Conservation (phyloP, 1,140 invertebrate species). For the Drosophila albomicans region DNA sequence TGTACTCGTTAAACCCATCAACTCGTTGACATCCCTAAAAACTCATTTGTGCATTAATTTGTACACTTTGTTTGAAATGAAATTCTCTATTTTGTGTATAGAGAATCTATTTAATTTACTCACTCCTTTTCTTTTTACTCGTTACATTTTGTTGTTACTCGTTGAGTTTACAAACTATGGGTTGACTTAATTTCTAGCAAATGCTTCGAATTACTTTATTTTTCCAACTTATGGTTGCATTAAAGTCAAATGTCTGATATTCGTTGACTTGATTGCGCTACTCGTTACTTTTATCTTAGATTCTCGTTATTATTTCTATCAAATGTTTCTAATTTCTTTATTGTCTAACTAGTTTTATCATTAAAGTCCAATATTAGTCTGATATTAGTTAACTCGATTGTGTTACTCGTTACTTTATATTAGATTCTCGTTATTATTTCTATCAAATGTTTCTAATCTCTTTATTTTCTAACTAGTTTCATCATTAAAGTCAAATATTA, state of each 20-base stretch:
- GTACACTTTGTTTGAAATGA: background rate
- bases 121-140: background rate
- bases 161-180: background rate
- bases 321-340: background rate
- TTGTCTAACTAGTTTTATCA: background rate
- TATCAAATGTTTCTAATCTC: background rate
- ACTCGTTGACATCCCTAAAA: background rate
- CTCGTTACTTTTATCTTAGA: background rate
- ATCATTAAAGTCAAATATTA: too few species aligned
- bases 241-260: too few species aligned
- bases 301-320: background rate
- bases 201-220: background rate
- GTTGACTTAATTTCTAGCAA: background rate
- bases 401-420: background rate
- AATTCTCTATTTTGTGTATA: too few species aligned
- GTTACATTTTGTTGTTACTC: background rate
- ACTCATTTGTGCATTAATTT: background rate
- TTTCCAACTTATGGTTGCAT: background rate
- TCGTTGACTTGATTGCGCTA: background rate
- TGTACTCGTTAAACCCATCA: constrained; percentile 9
- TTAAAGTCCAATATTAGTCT: too few species aligned
- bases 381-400: too few species aligned
- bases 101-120: background rate
- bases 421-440: background rate
- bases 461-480: background rate